Base-by-base conservation (phyloP, 2,888 invertebrate species). In the Nomada ruficornis region DNA sequence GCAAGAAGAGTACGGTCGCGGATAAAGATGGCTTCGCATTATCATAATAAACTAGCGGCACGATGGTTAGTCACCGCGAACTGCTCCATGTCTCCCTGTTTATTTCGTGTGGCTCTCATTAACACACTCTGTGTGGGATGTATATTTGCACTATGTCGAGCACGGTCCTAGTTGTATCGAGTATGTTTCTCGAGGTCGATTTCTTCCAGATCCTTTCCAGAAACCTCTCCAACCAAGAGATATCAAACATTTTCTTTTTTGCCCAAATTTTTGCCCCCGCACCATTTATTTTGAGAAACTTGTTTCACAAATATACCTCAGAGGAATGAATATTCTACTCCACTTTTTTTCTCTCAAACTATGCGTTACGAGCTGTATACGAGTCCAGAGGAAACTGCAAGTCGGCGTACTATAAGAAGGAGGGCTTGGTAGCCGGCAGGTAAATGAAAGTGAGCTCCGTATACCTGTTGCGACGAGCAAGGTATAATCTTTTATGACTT, bases 401-500 rank as follows among this genome's bases (percentile, higher is more conserved):
- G 57, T 47, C 57, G 52, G 13, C 55, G 63, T n/a, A 47, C 13
- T 23, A 23, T 55, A 52, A 44, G 55, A 44, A 44, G 42, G 23
- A 50, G 26, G 67, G 70, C 68, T 75, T 64, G 70, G 80, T 69
- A 79, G 67, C 75, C 52, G 78, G 44, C 82, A 60, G 82, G 72
- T 79, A 83, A 82, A 83, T 72, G 74, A 82, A 83, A 73, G 82
- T 60, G 29, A 74, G 75, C 52, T 36, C 50, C 42, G 69, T 74
- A 59, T 82, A 82, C 82, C 79, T 76, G 85, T 80, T 65, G 83
- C 74, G 84, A 81, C 74, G 80, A 80, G 71, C 62, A 70, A 68
- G 79, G 86, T 74, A 86, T 89, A 88, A 90, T 90, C 89, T 90
- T 90, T 90, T 88, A 90, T 88, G 90, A 89, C 86, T 86, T 85